Base-by-base conservation (phyloP, 2,113 vertebrate species). In the Numenius arquata region DNA sequence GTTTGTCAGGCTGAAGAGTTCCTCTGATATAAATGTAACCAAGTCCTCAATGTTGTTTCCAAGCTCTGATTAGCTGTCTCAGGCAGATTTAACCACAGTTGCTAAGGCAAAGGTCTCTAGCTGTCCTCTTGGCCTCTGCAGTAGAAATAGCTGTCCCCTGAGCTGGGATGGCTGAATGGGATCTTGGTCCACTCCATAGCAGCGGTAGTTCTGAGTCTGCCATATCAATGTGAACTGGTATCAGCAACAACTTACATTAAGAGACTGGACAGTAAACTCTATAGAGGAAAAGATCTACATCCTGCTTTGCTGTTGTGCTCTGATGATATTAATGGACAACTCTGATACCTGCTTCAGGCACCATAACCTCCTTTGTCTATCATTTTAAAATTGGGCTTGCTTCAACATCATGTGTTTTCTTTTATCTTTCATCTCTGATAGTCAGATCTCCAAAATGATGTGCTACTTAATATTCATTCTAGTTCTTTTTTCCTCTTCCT, bases 1-100 rank as follows among this genome's bases (percentile, higher is more conserved):
- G 61, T 84, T 90, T 92, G 84, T 94, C 78, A 85, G 58, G 40
- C 78, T 93, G 50, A 82, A 93, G 85, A 82, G 61, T 82, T 95
- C 91, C 63, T 75, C 38, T 73, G 73, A 32, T 90, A 20, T 29
- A 80, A 95, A 56, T 58, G 29, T 91, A 85, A 66, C 77, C 45
- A 76, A 83, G 43, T 53, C 29, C 47, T 87, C 47, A 18, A 27
- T 47, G 47, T 50, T 72, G 48, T 78, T 85, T 89, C 80, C 0
- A 0, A 71, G 52, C 29, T 73, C 75, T 70, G 4, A 15, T 80
- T 50, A 81, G 61, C 26, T 55, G 15, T n/a, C 40, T 82, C 1
- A 0, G 62, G 43, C 73, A 61, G 52, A 48, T 91, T 78, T 78
- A 40, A 66, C 16, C 9, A 27, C 36, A 36, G 30, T 34, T 40